Base-by-base conservation (phyloP, 2,888 invertebrate species). In the Standfussiana lucernea region DNA sequence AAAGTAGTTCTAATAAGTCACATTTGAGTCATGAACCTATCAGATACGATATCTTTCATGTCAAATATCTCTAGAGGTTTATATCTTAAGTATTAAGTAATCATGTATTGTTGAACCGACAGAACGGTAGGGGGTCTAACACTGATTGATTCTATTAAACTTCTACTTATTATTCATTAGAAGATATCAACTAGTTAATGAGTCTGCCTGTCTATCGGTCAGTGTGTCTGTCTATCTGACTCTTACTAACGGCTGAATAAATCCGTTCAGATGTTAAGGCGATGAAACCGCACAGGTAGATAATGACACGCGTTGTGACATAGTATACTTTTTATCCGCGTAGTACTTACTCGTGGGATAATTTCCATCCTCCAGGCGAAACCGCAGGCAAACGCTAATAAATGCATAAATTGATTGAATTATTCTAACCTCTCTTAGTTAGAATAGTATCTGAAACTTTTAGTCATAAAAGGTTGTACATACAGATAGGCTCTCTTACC, bases 1-100 rank as follows among this genome's bases (percentile, higher is more conserved):
- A 85, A 88, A 88, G 83, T 84, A 75, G 79, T 74, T 79, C 66
- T 75, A 74, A 69, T 83, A 82, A 81, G 37, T 77, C 74, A 78
- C 71, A 76, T 42, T 61, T 68, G 37, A 75, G 65, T 82, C 59
- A 66, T 65, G 68, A 50, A 79, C 21, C 13, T 71, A 65, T 66
- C 80, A 65, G 47, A 71, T 73, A 69, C 24, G 42, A 50, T 24
- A 76, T 37, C 24, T 53, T 59, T 66, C 80, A 62, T 45, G 47
- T 56, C 37, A 56, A 37, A 56, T 50, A 24, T 59, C n/a, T 64
- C 40, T 6, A 21, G 21, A 35, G 18, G 69, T 1, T 21, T 24
- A 50, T 67, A 61, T 40, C 71, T 61, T 13, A 32, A 50, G 65
- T 65, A 75, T 83, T 71, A 72, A 24, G 42, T 42, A 70, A 72